Percentiles rank a stretch among this genome's conserved stretches.
phyloP scores from a whole-genome alignment of 2,113 vertebrate genomes.

The Callipepla squamata region DNA sequence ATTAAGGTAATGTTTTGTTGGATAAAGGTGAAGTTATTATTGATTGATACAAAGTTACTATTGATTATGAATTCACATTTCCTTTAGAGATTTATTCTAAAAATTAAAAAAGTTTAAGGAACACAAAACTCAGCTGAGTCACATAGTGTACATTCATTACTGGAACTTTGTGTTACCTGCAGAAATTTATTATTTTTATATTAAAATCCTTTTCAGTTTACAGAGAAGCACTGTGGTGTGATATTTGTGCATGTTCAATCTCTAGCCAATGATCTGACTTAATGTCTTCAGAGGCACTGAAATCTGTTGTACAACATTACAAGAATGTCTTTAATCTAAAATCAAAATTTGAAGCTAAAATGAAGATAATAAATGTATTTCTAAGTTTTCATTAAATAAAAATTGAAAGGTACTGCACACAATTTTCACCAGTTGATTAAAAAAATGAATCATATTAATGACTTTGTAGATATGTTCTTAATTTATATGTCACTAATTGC shows the following conservation, averaged over 20 bases:
- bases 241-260: slow-evolving; percentile 24
- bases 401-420: neutral
- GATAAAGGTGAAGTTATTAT: neutral
- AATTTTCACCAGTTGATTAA: slow-evolving; percentile 15
- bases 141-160: neutral
- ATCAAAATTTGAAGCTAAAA: neutral
- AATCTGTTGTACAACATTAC: neutral
- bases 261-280: neutral
- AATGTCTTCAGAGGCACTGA: neutral
- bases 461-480: slow-evolving; percentile 14
- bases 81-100: neutral
- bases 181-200: slow-evolving; percentile 13
- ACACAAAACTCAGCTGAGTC: neutral
- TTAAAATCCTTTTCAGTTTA: slow-evolving; percentile 16
- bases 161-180: neutral
- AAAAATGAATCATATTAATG: neutral
- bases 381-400: slow-evolving; percentile 8
- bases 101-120: neutral
- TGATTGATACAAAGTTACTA: neutral
- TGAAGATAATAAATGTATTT: neutral
- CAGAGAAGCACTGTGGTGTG: neutral
- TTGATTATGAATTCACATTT: neutral
- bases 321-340: neutral
- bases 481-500: slow-evolving; percentile 19
- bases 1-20: neutral